phyloP scores from a whole-genome alignment of 2,888 invertebrate genomes.

The Drepanosiphum platanoidis region DNA sequence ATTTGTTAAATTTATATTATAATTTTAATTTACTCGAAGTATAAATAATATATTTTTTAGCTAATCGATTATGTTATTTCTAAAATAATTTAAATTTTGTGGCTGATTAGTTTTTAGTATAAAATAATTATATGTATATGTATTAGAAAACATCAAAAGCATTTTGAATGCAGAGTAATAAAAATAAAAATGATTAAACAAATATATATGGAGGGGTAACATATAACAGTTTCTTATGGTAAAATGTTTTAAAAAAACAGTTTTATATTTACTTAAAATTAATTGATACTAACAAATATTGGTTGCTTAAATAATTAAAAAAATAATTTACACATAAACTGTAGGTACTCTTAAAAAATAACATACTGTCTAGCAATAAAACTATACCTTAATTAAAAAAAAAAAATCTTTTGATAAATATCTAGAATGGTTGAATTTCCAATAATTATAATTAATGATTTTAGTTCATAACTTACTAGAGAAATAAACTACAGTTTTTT shows the following conservation, averaged over 20 bases:
- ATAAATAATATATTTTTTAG: not conserved
- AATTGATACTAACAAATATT: not conserved
- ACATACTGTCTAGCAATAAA: not conserved
- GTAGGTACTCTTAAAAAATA: no score
- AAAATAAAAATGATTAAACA: not conserved
- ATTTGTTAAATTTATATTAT: not conserved
- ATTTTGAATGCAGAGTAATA: not conserved
- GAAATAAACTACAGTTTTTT: constrained; percentile 10
- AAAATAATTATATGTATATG: constrained; percentile 1
- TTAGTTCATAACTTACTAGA: not conserved
- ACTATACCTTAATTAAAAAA: not conserved
- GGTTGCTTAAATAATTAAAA: not conserved
- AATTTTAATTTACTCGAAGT: not conserved
- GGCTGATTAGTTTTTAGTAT: not conserved
- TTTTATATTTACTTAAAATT: not conserved
- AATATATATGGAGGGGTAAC: constrained; percentile 19
- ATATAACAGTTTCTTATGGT: not conserved
- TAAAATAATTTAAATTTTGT: not conserved
- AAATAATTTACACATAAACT: not conserved
- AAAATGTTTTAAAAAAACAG: not conserved
- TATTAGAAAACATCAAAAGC: not conserved
- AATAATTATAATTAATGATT: not conserved
- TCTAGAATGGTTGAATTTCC: not conserved
- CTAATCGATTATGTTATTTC: not conserved
- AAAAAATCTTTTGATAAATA: not conserved